Evolutionary conservation across 2,797 vertebrate genomes (phyloP).

Genomic region (Nannoperca obscura): DNA sequence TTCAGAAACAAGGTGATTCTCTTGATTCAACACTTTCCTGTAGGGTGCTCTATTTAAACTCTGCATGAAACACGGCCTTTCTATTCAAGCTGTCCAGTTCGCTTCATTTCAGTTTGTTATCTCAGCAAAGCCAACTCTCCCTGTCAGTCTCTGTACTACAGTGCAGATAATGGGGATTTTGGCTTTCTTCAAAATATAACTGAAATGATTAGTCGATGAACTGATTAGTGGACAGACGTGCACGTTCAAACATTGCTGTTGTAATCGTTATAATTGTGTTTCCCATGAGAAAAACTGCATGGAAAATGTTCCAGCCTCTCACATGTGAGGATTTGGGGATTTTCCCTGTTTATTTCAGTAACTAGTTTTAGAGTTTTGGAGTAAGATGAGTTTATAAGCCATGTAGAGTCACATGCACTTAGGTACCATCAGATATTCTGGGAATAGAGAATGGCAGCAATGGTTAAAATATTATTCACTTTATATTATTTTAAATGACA

Average conservation of each 20-base stretch:
- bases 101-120: conserved; percentile 29
- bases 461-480: no score
- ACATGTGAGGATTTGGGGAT: not conserved
- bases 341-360: not conserved
- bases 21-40: conserved; percentile 51
- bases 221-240: not conserved
- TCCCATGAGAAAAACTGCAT: no score
- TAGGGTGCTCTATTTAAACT: conserved; percentile 34
- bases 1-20: conserved; percentile 55
- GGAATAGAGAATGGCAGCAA: no score
- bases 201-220: not conserved
- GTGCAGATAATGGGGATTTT: not conserved
- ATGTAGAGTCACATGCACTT: not conserved
- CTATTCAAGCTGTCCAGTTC: conserved; percentile 21
- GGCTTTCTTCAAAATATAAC: not conserved
- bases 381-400: not conserved
- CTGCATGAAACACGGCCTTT: conserved; percentile 34
- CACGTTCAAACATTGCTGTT: no score
- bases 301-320: not conserved
- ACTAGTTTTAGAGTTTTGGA: not conserved
- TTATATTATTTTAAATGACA: not conserved
- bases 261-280: not conserved
- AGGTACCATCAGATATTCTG: not conserved
- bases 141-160: not conserved
- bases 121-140: conserved; percentile 13